Base-by-base conservation (phyloP, 2,113 vertebrate species). In the Riparia riparia region DNA sequence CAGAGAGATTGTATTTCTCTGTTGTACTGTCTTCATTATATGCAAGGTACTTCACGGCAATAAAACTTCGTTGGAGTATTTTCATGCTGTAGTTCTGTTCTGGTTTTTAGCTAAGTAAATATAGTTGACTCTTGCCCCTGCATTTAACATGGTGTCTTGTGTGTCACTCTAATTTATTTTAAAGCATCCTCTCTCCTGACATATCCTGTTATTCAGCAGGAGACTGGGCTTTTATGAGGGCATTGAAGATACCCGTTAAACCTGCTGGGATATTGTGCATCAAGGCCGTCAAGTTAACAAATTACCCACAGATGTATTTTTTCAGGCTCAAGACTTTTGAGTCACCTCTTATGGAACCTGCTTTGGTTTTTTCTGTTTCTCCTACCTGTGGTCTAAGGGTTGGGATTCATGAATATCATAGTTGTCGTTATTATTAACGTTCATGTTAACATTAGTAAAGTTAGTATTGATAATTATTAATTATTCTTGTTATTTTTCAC, bases 81-180 rank as follows among this genome's bases (percentile, higher is more conserved):
- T 85, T 95, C 5, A 22, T 74, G 28, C 63, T 79, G 22, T 53
- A 93, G 69, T 58, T 89, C n/a, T 16, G n/a, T 72, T 93, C 74
- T 77, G 34, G 0, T 82, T 95, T 93, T 66, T 82, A 76, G 31
- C 39, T 51, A 41, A 50, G 77, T 93, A 94, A 96, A 95, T 83
- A 77, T 58, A 83, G 69, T 74, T 96, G 87, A 81, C 66, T 90
- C 69, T 73, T 91, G 50, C 14, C 51, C 58, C 37, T 92, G 32
- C 41, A 44, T 94, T 96, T 93, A 90, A 84, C 56, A 51, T 2
- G 2, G 20, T 3, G 3, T 90, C 83, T 93, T 49, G 26, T 71
- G 49, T 93, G 57, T 94, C 84, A 66, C 26, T 71, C 63, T 78
- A 39, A 64, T 94, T 91, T 91, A 74, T 94, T 82, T 95, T 49